These are phyloP conservation scores for Trimorus sp. DNA, from an alignment of 2,888 invertebrate genomes.

Conservation along the genomic window DNA sequence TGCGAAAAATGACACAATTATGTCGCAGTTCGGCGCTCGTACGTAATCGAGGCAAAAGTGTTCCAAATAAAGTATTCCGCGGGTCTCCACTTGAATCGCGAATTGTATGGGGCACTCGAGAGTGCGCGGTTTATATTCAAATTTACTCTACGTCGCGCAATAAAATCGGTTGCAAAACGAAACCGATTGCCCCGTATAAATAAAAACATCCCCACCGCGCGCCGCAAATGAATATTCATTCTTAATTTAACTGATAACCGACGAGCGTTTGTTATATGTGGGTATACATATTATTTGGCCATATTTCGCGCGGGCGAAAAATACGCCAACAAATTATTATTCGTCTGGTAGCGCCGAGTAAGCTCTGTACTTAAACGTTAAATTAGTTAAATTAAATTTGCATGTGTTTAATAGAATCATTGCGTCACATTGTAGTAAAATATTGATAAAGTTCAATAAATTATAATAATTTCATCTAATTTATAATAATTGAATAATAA, in stretches of 20 bases:
- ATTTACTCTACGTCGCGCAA: background rate
- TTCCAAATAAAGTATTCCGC: too few relatives aligned
- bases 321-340: slow-evolving; percentile 5
- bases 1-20: too few relatives aligned
- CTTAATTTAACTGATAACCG: slow-evolving; percentile 1
- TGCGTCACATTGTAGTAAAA: background rate
- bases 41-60: too few relatives aligned
- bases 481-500: too few relatives aligned
- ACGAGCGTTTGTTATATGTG: slow-evolving; percentile 1
- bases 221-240: slow-evolving; percentile 8
- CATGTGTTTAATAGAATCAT: slow-evolving; percentile 33
- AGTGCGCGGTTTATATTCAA: too few relatives aligned
- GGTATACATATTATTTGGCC: background rate
- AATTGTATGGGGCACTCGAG: too few relatives aligned
- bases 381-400: slow-evolving; percentile 37
- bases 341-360: slow-evolving; percentile 12
- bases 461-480: too few relatives aligned
- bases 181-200: background rate
- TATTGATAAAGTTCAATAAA: too few relatives aligned
- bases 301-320: slow-evolving; percentile 15
- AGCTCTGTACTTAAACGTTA: slow-evolving; percentile 23
- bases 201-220: background rate
- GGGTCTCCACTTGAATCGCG: too few relatives aligned
- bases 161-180: background rate
- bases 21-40: too few relatives aligned